These are phyloP conservation scores for Leptoclinus maculatus DNA, from an alignment of 2,797 vertebrate genomes.

Conservation along the genomic window DNA sequence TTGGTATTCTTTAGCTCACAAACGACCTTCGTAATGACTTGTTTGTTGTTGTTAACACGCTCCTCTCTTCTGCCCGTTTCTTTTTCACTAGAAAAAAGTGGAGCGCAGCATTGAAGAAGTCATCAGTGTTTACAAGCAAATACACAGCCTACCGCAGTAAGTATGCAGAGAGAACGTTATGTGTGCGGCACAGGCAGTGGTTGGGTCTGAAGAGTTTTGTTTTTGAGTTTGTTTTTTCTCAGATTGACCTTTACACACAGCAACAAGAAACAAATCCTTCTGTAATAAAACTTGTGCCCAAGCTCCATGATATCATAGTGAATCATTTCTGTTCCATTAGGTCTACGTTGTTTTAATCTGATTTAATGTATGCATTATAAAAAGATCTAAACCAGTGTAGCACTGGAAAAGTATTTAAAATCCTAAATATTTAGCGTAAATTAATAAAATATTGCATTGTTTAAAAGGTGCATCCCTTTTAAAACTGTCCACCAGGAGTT, in stretches of 20 bases:
- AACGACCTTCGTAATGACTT: not conserved
- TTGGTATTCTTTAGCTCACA: not conserved
- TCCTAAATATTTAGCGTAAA: not conserved
- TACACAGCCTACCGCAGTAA: conserved; percentile 85
- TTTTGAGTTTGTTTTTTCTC: not conserved
- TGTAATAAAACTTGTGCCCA: not conserved
- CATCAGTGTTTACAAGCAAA: conserved; percentile 87
- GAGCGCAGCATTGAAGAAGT: conserved; percentile 90
- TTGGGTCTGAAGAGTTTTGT: not conserved
- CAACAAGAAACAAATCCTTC: too few species aligned
- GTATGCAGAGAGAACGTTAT: conserved; percentile 43
- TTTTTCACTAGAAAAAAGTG: conserved; percentile 88
- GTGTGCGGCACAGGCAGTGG: not conserved
- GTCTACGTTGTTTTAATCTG: not conserved
- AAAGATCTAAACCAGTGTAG: not conserved
- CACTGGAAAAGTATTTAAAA: too few species aligned
- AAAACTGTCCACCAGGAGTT: not conserved
- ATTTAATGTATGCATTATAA: not conserved
- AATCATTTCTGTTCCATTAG: not conserved
- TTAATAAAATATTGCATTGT: not conserved
- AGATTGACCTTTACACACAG: not conserved
- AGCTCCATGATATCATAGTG: not conserved
- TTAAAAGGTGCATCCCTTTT: not conserved
- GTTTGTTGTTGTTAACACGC: not conserved
- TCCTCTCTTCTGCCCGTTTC: conserved; percentile 19